phyloP scores from a whole-genome alignment of 2,113 vertebrate genomes.

The Odontesthes bonariensis region DNA sequence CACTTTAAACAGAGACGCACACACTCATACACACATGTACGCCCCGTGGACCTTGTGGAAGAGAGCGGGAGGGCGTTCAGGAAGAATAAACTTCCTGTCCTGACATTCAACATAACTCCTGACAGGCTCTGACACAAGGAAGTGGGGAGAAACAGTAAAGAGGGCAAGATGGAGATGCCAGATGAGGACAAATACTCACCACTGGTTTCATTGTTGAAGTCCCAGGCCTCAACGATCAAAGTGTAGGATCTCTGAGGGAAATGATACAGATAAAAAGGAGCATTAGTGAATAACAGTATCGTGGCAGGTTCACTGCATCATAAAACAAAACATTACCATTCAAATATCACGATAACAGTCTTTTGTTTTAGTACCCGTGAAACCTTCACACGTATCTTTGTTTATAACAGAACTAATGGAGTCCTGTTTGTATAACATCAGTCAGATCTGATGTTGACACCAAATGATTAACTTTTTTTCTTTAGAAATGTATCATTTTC shows the following conservation, averaged over 20 bases:
- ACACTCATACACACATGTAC: constrained; percentile 8
- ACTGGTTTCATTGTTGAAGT: constrained; percentile 92
- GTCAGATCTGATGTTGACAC: not conserved
- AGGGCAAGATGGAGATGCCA: constrained; percentile 47
- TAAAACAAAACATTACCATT: not conserved
- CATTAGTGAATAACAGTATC: constrained; percentile 50
- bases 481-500: constrained; percentile 1
- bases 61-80: constrained; percentile 50
- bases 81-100: constrained; percentile 71
- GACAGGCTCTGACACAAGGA: constrained; percentile 43
- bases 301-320: constrained; percentile 17
- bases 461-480: not conserved
- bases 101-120: constrained; percentile 61
- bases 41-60: constrained; percentile 50
- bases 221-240: constrained; percentile 95
- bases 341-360: not conserved
- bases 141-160: not conserved
- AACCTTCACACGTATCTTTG: no score
- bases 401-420: no score
- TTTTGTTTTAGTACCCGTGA: no score
- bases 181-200: constrained; percentile 82
- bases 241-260: constrained; percentile 95
- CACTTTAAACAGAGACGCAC: constrained; percentile 41
- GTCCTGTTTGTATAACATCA: not conserved
- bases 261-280: constrained; percentile 64